Evolutionary conservation across 2,797 vertebrate genomes (phyloP).

Genomic region (Falco cherrug): DNA sequence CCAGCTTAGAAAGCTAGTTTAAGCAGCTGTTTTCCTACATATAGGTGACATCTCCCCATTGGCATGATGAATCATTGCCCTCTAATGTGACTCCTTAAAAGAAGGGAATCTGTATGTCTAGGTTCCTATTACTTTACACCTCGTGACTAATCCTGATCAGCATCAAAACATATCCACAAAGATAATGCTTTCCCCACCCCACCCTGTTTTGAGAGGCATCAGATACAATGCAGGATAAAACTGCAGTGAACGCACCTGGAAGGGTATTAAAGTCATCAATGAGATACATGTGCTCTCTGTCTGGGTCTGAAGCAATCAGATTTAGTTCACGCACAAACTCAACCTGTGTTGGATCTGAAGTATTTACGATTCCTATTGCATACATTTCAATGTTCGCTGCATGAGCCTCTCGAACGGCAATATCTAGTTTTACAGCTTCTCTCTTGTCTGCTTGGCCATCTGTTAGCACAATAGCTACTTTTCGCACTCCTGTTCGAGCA

Average conservation of each 20-base stretch:
- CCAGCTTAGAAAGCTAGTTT: background rate
- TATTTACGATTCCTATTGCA: slow-evolving; percentile 89
- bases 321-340: slow-evolving; percentile 90
- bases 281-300: slow-evolving; percentile 90
- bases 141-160: background rate
- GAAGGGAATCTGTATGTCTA: background rate
- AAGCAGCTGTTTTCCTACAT: background rate
- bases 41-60: background rate
- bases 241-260: slow-evolving; percentile 76
- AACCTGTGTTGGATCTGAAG: slow-evolving; percentile 84
- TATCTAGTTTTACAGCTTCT: slow-evolving; percentile 87
- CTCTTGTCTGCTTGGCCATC: slow-evolving; percentile 90
- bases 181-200: background rate
- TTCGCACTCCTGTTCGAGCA: slow-evolving; percentile 84
- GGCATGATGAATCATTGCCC: background rate
- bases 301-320: slow-evolving; percentile 91
- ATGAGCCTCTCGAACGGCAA: slow-evolving; percentile 88
- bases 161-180: background rate
- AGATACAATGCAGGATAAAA: background rate
- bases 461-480: slow-evolving; percentile 92
- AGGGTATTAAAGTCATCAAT: slow-evolving; percentile 92
- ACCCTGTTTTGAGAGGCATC: background rate
- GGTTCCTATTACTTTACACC: background rate
- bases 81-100: background rate
- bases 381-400: slow-evolving; percentile 93